A percentile compares a stretch with the other conserved stretches of the same genome.
phyloP scores from a whole-genome alignment of 2,797 vertebrate species.

The Hemitrygon akajei region DNA sequence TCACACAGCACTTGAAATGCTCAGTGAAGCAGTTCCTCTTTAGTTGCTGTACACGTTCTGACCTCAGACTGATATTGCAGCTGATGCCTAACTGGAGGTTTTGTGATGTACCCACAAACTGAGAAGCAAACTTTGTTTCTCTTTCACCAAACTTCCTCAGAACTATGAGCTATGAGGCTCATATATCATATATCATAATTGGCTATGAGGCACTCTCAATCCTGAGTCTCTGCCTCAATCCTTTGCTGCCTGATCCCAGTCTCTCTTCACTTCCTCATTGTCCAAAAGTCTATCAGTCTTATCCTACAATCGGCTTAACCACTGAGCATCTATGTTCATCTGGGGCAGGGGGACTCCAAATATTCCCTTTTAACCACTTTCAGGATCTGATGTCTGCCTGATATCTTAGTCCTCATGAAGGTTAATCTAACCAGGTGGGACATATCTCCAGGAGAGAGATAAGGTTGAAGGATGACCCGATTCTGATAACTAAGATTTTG shows the following conservation, averaged over 20 bases:
- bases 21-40: conserved; percentile 10
- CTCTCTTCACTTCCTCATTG: too few relatives aligned
- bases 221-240: too few relatives aligned
- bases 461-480: not conserved
- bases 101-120: not conserved
- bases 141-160: not conserved
- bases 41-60: not conserved
- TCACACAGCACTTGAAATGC: not conserved
- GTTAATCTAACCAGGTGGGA: not conserved
- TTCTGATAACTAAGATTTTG: not conserved
- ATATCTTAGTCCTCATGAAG: not conserved
- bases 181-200: too few relatives aligned
- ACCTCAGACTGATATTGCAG: not conserved
- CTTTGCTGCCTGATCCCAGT: too few relatives aligned
- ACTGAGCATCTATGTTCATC: too few relatives aligned
- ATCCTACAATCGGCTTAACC: too few relatives aligned
- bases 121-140: not conserved
- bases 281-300: too few relatives aligned
- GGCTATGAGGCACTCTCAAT: too few relatives aligned
- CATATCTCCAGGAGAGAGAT: too few relatives aligned
- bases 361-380: too few relatives aligned
- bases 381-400: not conserved
- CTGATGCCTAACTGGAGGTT: not conserved
- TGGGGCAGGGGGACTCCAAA: too few relatives aligned
- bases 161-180: too few relatives aligned